Evolutionary conservation across 1,140 invertebrate species (phyloP), one percentile per base, ranked within the genome.

Genomic region (Latrodectus geometricus): DNA sequence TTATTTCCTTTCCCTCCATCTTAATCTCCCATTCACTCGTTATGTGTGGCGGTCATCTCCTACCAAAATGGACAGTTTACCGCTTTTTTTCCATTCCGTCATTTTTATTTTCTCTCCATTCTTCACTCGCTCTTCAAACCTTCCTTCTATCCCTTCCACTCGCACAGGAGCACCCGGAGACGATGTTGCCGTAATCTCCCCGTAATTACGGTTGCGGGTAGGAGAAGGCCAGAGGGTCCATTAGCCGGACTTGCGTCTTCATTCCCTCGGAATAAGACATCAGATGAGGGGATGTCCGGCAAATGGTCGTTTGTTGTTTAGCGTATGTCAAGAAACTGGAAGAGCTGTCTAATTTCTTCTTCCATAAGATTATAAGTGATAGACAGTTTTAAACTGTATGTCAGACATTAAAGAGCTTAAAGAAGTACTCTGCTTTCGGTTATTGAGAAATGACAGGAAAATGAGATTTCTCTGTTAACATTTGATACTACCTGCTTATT

Each of bases 241-340:
- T 65, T 70, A 65, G 48, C 49, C n/a, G 78, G 17, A 76, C 20
- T 50, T 73, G 74, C 52, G 50, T 61, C 74, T 76, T 76, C 74
- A 76, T 80, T 61, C 54, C 80, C 70, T 69, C 49, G 49, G 82
- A 82, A 65, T 50, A 82, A 82, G 80, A 82, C 80, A 82, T 82
- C 80, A 72, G 54, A 15, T 11, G 17, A 21, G 78, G 80, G 80
- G 70, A 65, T 74, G 80, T 12, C 52, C 70, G 23, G 54, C 69
- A 82, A 82, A 82, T 82, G 20, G 21, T n/a, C 23, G 66, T 48
- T n/a, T 17, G 48, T 69, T 56, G 23, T 70, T 80, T 80, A 9
- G 21, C 56, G 65, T 50, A 49, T 61, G 54, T 61, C 54, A 61
- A 61, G 54, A 35, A 35, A 35, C 35, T 35, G 35, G 35, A 35